phyloP scores from a whole-genome alignment of 2,888 invertebrate genomes.

The Sceliomorpha sp. region DNA sequence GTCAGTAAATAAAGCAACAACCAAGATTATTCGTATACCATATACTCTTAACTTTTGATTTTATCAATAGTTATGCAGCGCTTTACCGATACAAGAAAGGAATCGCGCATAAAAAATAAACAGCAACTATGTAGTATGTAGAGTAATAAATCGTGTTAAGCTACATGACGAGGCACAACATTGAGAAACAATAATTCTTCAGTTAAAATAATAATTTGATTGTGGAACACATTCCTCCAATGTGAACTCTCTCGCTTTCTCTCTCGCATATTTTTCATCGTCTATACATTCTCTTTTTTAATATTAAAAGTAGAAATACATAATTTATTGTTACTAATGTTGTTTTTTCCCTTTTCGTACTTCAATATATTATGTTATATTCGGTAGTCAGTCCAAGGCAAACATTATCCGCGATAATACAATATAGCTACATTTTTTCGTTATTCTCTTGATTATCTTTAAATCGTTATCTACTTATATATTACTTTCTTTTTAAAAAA shows the following conservation, averaged over 20 bases:
- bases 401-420: slow-evolving; percentile 77
- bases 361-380: slow-evolving; percentile 65
- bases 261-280: slow-evolving; percentile 3
- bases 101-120: no score
- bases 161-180: slow-evolving; percentile 64
- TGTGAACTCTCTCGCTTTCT: slow-evolving; percentile 58
- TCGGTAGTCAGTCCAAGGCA: slow-evolving; percentile 80
- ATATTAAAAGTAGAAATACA: slow-evolving; percentile 80
- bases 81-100: no score
- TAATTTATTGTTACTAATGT: slow-evolving; percentile 73
- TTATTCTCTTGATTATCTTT: slow-evolving; percentile 69
- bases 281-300: slow-evolving; percentile 57
- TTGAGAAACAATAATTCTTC: slow-evolving; percentile 63
- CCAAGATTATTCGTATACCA: no score
- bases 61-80: no score
- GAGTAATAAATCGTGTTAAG: no score
- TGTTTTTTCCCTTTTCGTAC: slow-evolving; percentile 60
- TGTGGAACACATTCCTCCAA: slow-evolving; percentile 72
- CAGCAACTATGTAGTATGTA: no score
- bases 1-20: no score
- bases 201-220: slow-evolving; percentile 68
- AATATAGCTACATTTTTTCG: slow-evolving; percentile 75
- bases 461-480: slow-evolving; percentile 75
- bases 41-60: no score
- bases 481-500: slow-evolving; percentile 79